Evolutionary conservation across 2,797 vertebrate genomes (phyloP).

Genomic region (Momotus momota): DNA sequence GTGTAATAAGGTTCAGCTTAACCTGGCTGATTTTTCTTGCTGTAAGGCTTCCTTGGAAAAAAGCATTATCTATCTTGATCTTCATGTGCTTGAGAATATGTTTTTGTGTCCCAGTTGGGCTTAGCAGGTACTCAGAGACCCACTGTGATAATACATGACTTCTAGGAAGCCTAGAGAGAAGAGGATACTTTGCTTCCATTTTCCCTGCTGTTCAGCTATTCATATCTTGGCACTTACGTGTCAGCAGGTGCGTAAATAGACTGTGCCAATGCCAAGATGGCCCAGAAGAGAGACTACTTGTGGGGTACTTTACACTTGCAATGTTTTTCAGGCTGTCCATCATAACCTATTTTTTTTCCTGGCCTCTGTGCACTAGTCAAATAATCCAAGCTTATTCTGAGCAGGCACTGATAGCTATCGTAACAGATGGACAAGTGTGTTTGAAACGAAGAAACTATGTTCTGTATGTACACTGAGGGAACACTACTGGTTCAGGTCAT

Average conservation of each 20-base stretch:
- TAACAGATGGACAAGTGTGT: slow-evolving; percentile 58
- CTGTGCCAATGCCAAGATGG: slow-evolving; percentile 33
- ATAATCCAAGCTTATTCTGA: slow-evolving; percentile 70
- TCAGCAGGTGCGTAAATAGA: slow-evolving; percentile 42
- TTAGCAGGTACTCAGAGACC: slow-evolving; percentile 8
- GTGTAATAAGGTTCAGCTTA: neutral
- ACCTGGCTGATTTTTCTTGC: neutral
- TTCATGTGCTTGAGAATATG: neutral
- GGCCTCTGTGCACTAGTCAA: slow-evolving; percentile 7
- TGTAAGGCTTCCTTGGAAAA: neutral
- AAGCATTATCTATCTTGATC: neutral
- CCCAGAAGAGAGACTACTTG: slow-evolving; percentile 18
- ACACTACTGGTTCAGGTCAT: slow-evolving; percentile 33
- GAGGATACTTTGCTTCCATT: slow-evolving; percentile 33
- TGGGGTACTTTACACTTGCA: slow-evolving; percentile 14
- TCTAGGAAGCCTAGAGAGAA: slow-evolving; percentile 54
- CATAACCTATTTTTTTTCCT: slow-evolving; percentile 43
- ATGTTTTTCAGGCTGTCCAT: neutral
- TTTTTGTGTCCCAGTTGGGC: slow-evolving; percentile 11
- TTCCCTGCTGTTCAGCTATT: slow-evolving; percentile 56
- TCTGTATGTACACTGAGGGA: slow-evolving; percentile 48
- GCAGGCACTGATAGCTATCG: slow-evolving; percentile 10
- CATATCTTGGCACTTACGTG: slow-evolving; percentile 19
- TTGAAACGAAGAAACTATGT: slow-evolving; percentile 55
- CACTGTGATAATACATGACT: slow-evolving; percentile 38